Evolutionary conservation across 1,140 invertebrate genomes (phyloP).

Genomic region (Mya arenaria): DNA sequence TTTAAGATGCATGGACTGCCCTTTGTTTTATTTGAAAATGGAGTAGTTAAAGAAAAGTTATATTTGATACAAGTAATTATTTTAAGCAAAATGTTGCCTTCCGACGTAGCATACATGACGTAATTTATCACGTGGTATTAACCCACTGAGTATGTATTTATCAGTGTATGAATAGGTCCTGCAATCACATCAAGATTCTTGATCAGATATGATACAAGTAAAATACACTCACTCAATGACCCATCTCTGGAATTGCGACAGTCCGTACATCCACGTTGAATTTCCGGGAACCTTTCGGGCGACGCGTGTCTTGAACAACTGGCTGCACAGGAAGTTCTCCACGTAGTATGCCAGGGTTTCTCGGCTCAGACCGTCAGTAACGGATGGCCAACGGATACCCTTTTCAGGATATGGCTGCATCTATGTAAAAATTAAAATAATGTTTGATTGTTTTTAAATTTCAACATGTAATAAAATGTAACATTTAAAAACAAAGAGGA

Average conservation of each 20-base stretch:
- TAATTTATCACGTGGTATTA: no score
- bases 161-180: not conserved
- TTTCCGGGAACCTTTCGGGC: not conserved
- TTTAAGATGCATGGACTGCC: no score
- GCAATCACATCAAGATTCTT: not conserved
- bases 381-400: slow-evolving; percentile 4
- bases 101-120: not conserved
- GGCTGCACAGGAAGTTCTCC: slow-evolving; percentile 12
- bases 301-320: not conserved
- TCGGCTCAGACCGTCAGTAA: not conserved
- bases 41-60: no score
- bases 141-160: not conserved
- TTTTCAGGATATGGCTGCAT: not conserved
- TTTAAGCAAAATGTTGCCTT: no score
- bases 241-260: slow-evolving; percentile 7
- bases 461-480: no score
- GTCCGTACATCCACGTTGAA: slow-evolving; percentile 13
- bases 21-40: no score
- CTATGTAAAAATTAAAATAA: not conserved
- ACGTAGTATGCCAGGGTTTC: slow-evolving; percentile 2
- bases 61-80: no score
- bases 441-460: no score
- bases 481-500: no score
- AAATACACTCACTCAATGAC: not conserved
- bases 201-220: not conserved